Evolutionary conservation across 2,888 invertebrate species (phyloP), one percentile per base, ranked within the genome.

Genomic region (Bellardia pandia): DNA sequence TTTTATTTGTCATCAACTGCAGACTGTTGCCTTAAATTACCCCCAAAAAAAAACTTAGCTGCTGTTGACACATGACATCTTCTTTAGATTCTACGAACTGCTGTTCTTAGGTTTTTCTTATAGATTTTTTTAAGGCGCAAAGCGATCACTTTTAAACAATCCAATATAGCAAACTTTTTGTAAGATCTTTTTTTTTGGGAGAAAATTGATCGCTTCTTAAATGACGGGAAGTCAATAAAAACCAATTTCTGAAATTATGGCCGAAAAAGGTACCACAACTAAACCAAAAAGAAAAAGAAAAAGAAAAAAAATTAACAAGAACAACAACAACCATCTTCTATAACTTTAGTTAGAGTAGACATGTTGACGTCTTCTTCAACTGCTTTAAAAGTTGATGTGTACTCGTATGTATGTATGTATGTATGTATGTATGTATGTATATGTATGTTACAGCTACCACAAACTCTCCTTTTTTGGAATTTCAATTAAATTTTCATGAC

Each of bases 401-500:
- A 23, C 23, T 23, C 23, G 23, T 23, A 23, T 23, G 23, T 23
- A 23, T 23, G 23, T 23, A 23, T 23, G 1, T 23, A 1, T 23
- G 23, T 23, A 23, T 23, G 23, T 23, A 23, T 23, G 23, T 23
- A 23, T 23, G 23, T 23, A 23, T 23, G 1, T 23, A 1, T 23
- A 23, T 23, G 23, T 42, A 13, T 51, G 62, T 48, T 40, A 64
- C 11, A 78, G 37, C 66, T 80, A 30, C 66, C 42, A 48, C 30
- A 80, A 68, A 82, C 68, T 81, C 76, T 75, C 92, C 92, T 91
- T 92, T 92, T 92, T 92, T 91, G 92, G 92, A 91, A 92, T 92
- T 92, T 92, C 92, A 92, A 92, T 92, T 92, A 92, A 92, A 92
- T 92, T 92, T 92, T 91, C 89, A 91, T 92, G 91, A 91, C 91